Evolutionary conservation across 2,797 vertebrate genomes (phyloP), one percentile per base, ranked within the genome.

Genomic region (Sebastiscus tertius): DNA sequence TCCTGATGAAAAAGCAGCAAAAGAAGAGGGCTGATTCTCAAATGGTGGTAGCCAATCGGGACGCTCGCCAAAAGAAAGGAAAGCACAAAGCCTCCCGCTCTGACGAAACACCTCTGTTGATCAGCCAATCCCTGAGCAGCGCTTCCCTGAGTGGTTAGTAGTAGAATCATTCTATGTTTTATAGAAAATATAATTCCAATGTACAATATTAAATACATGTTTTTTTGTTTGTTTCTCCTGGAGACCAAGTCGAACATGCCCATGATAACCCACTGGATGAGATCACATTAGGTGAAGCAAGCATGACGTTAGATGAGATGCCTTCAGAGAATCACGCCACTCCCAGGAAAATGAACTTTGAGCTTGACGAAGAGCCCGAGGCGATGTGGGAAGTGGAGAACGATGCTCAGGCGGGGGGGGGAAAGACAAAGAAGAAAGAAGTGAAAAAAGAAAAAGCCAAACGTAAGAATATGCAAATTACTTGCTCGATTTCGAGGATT

Each of bases 1-100:
- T 98, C 58, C 82, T 97, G 84, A 96, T 97, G 56, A 97, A 97
- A 90, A 98, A 97, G 87, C 97, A 97, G 87, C 95, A 96, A 61
- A 96, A 95, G 75, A 97, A 96, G 78, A 95, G 97, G 75, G 88
- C 96, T 39, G 96, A 97, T 76, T 79, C 92, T n/a, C 95, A 96
- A 61, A 97, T 97, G 97, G 96, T 97, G 77, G 95, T 93, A n/a
- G 94, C 96, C 63, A 98, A 97, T 87, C 90, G 93, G 11, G 96
- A 97, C 2, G 26, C 91, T 73, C 93, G 91, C 33, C 81, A 94
- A 84, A 95, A 94, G 84, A 95, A 87, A 59, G 78, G 91, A 20
- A 96, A 92, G 75, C 93, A 93, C 85, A 96, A 94, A 91, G 49
- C 84, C 24, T 29, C 7, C 31, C 66, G 3, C 27, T 85, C 91